phyloP scores from a whole-genome alignment of 2,113 vertebrate genomes.

The Girardinichthys multiradiatus region DNA sequence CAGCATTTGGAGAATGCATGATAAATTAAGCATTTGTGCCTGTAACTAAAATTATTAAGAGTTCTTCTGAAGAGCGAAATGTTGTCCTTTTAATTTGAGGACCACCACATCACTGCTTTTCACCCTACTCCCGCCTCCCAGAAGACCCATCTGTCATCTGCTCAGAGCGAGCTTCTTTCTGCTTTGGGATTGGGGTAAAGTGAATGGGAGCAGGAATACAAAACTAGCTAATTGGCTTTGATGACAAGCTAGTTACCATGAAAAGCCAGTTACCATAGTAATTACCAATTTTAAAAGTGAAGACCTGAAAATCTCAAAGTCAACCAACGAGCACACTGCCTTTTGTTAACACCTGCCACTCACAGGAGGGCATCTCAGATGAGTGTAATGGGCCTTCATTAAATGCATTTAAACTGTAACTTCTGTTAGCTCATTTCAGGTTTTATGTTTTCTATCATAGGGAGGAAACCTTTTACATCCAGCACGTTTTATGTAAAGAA shows the following conservation, averaged over 20 bases:
- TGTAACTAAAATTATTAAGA: slow-evolving; percentile 40
- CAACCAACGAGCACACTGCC: background rate
- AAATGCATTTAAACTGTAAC: background rate
- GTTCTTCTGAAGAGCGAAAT: slow-evolving; percentile 18
- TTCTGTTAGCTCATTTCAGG: background rate
- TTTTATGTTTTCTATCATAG: background rate
- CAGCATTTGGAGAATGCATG: background rate
- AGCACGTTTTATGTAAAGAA: background rate
- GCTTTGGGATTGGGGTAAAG: slow-evolving; percentile 1
- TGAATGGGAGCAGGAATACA: slow-evolving; percentile 12
- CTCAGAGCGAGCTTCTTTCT: slow-evolving; percentile 33
- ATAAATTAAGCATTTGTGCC: slow-evolving; percentile 21
- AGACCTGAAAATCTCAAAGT: slow-evolving; percentile 2
- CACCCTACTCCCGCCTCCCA: slow-evolving; percentile 34
- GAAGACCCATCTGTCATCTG: slow-evolving; percentile 45
- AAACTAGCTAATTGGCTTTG: slow-evolving; percentile 46
- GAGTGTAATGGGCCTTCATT: background rate
- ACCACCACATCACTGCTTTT: slow-evolving; percentile 44
- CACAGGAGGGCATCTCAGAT: background rate
- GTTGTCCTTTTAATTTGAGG: slow-evolving; percentile 37
- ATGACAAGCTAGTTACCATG: slow-evolving; percentile 27
- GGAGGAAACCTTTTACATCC: background rate
- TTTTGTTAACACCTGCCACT: background rate
- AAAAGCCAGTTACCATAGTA: slow-evolving; percentile 32
- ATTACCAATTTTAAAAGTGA: slow-evolving; percentile 17